Evolutionary conservation across 2,888 invertebrate genomes (phyloP).

Genomic region (Agrilus cyanescens): DNA sequence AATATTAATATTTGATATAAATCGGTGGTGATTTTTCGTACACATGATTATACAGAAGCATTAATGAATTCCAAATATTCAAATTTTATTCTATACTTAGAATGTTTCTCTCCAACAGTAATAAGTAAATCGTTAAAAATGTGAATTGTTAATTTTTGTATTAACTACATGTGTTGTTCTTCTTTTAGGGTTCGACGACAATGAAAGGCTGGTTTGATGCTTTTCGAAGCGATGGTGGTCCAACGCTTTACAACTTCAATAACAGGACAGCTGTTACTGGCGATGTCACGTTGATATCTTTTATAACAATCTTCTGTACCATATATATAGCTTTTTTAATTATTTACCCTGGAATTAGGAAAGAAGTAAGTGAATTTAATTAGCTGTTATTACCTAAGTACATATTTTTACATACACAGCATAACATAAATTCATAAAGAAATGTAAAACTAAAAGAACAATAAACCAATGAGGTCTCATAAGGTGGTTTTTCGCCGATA

Average conservation of each 20-base stretch:
- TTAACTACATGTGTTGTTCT: constrained; percentile 3
- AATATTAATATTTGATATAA: no score
- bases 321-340: constrained; percentile 89
- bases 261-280: constrained; percentile 93
- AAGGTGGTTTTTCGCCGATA: no score
- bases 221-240: constrained; percentile 92
- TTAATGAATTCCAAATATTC: no score
- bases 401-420: background rate
- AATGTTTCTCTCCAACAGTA: no score
- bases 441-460: background rate
- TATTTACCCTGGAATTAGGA: constrained; percentile 90
- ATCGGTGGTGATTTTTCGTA: no score
- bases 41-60: no score
- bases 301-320: constrained; percentile 78
- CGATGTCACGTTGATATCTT: constrained; percentile 78
- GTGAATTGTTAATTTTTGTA: constrained; percentile 1
- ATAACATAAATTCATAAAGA: no score
- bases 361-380: constrained; percentile 56
- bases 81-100: no score
- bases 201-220: constrained; percentile 97
- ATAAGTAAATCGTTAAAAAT: no score
- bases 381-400: background rate
- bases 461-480: background rate
- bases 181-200: constrained; percentile 14
- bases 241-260: constrained; percentile 88